phyloP scores from a whole-genome alignment of 2,113 vertebrate species.

The Propithecus coquereli region DNA sequence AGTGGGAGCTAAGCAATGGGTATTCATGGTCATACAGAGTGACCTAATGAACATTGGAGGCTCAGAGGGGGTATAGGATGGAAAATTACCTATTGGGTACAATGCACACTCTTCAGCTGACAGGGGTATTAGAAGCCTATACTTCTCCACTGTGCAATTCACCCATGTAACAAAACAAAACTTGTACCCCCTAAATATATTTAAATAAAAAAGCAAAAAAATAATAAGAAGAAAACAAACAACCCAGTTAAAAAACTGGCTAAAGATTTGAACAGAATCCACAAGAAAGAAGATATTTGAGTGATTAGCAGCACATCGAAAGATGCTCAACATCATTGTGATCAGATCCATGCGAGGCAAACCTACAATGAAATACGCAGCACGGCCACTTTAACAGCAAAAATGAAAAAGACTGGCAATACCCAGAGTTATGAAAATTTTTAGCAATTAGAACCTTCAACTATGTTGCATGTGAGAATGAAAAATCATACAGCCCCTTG shows the following conservation, averaged over 20 bases:
- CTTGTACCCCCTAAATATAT: no score
- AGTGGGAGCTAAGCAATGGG: no score
- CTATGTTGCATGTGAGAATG: not conserved
- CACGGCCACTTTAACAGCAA: not conserved
- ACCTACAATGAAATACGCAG: not conserved
- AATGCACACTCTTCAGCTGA: no score
- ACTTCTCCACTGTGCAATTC: no score
- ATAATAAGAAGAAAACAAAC: no score
- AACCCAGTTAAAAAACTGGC: not conserved
- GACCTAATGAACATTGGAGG: no score
- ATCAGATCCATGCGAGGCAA: not conserved
- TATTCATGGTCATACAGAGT: no score
- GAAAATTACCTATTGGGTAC: no score
- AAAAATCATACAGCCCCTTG: not conserved
- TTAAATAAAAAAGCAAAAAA: no score
- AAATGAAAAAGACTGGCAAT: not conserved
- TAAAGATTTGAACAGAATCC: not conserved
- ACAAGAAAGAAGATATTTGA: not conserved
- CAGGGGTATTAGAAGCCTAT: no score
- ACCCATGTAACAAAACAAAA: no score
- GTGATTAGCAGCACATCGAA: not conserved
- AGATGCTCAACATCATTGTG: not conserved
- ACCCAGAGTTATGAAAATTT: not conserved
- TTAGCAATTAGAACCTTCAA: not conserved
- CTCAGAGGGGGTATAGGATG: no score